phyloP scores from a whole-genome alignment of 2,113 vertebrate species.

The Garra rufa region DNA sequence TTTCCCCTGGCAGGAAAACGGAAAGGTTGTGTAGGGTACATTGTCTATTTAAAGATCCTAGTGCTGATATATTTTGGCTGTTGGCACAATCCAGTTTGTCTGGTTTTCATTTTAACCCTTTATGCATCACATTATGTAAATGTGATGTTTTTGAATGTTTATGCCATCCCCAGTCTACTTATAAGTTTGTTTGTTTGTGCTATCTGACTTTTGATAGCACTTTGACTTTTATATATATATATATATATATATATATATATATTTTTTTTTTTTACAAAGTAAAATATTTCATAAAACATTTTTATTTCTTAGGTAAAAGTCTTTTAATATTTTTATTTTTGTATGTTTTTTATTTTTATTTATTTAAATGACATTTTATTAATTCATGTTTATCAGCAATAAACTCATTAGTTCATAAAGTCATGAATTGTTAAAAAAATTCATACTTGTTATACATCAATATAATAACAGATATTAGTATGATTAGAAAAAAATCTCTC shows the following conservation, averaged over 20 bases:
- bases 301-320: neutral
- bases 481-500: no score
- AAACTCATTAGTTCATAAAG: neutral
- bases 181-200: neutral
- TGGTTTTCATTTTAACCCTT: neutral
- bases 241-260: no score
- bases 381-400: neutral
- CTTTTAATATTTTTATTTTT: neutral
- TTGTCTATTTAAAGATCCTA: slow-evolving; percentile 36
- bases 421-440: neutral
- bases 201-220: neutral
- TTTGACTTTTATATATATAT: no score
- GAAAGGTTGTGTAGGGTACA: slow-evolving; percentile 66
- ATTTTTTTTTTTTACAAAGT: no score
- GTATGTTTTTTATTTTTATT: neutral
- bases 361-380: neutral
- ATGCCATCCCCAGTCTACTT: neutral
- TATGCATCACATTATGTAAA: neutral
- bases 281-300: neutral
- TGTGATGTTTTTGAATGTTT: neutral
- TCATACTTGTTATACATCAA: neutral
- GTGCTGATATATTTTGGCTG: neutral
- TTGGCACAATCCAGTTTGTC: neutral
- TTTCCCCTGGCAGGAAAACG: slow-evolving; percentile 69
- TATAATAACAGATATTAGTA: neutral